Conservation (phyloP, 2,888 invertebrate species). For the Acronicta psi region DNA sequence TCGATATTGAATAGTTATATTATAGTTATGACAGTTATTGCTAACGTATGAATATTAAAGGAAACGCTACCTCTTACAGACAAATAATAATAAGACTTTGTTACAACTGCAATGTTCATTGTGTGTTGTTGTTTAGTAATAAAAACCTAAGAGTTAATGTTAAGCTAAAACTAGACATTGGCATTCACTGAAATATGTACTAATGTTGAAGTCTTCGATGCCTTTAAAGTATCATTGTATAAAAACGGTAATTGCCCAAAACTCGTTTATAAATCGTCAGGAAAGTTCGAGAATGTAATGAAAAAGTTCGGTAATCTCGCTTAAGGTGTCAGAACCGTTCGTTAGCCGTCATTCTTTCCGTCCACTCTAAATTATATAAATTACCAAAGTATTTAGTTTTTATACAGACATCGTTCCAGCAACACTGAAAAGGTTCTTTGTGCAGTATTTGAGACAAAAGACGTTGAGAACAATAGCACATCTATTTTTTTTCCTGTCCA, state of each 20-base stretch:
- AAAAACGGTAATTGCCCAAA: constrained; percentile 67
- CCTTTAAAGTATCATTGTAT: constrained; percentile 45
- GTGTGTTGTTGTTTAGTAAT: no score
- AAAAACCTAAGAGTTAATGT: neutral
- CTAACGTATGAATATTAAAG: constrained; percentile 6
- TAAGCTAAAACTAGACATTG: constrained; percentile 14
- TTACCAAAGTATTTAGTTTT: constrained; percentile 67
- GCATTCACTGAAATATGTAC: constrained; percentile 23
- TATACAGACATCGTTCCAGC: constrained; percentile 49
- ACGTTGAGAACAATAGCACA: constrained; percentile 60
- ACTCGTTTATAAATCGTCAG: constrained; percentile 62
- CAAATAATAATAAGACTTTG: neutral
- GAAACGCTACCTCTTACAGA: neutral
- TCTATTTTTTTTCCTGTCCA: constrained; percentile 48
- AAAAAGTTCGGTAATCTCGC: constrained; percentile 69
- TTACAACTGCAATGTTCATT: no score
- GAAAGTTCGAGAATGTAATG: constrained; percentile 62
- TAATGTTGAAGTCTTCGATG: constrained; percentile 26
- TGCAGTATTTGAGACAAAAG: constrained; percentile 59
- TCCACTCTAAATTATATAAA: constrained; percentile 68
- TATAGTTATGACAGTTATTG: constrained; percentile 49
- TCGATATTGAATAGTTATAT: constrained; percentile 26
- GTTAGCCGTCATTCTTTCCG: constrained; percentile 69
- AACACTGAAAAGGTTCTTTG: constrained; percentile 52
- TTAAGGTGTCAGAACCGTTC: constrained; percentile 73